phyloP scores from a whole-genome alignment of 2,797 vertebrate genomes.

The Rhodeus uyekii region DNA sequence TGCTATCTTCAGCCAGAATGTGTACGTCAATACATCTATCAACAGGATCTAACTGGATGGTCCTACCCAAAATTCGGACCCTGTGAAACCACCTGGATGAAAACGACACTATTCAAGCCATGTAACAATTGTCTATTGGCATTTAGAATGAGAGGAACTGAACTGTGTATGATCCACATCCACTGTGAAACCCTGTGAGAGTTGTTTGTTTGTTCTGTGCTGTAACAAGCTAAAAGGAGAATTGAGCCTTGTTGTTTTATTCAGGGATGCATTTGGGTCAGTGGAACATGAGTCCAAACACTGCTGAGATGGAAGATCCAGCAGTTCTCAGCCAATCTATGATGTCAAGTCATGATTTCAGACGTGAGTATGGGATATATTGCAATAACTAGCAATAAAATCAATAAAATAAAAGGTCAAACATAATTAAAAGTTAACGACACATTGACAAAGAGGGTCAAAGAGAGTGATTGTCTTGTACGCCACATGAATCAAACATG shows the following conservation, averaged over 20 bases:
- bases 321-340: background rate
- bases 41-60: background rate
- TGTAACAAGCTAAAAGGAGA: slow-evolving; percentile 22
- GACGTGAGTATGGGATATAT: background rate
- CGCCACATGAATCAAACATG: slow-evolving; percentile 7
- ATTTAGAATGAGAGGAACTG: background rate
- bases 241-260: slow-evolving; percentile 33
- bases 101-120: background rate
- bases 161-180: background rate
- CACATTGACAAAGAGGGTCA: background rate
- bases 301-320: background rate
- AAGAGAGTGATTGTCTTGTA: background rate
- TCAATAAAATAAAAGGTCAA: background rate
- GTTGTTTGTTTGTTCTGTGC: background rate
- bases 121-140: background rate
- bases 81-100: background rate
- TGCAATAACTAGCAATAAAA: background rate
- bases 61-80: background rate
- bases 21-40: background rate
- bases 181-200: background rate
- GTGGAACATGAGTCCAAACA: slow-evolving; percentile 18
- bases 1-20: background rate
- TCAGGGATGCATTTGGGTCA: slow-evolving; percentile 44
- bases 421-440: background rate
- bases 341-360: background rate